Evolutionary conservation across 2,113 vertebrate genomes (phyloP), one percentile per base, ranked within the genome.

Genomic region (Mirounga angustirostris): DNA sequence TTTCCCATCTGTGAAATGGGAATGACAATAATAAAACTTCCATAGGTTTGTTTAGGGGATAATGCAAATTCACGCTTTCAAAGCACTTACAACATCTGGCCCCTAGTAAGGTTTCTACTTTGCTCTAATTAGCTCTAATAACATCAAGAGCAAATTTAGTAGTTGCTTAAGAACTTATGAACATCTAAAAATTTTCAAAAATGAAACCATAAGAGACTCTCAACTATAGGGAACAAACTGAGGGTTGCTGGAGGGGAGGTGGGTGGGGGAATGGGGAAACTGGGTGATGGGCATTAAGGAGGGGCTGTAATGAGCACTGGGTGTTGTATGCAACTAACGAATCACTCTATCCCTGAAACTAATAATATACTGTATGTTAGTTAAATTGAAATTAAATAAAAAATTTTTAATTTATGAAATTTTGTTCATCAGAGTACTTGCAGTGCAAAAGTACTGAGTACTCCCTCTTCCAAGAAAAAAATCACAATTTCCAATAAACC

Each of bases 1-100:
- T 71, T 40, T 30, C 24, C 73, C 26, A 28, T 97, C 36, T 67
- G 84, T 61, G 59, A 97, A 89, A 95, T 84, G 28, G 91, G 76
- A 85, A 54, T 36, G 22, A 97, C 94, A 19, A 54, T 59, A 58
- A 43, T 43, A 61, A 58, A 11, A 58, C n/a, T 22, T 46, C 59
- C 91, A 18, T 36, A 61, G 54, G 15, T 11, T 73, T 36, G 10
- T 50, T 59, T n/a, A 33, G 56, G 56, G 30, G 30, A 74, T 63
- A 21, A 19, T 3, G 36, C n/a, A 33, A 52, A 61, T 14, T 19
- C 22, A 50, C 24, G 1, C 14, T 28, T 79, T 73, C 40, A 40
- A 74, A 58, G 16, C 52, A 43, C 86, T 30, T 30, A 54, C 0
- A 30, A n/a, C 1, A 13, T 36, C 4, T 28, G 26, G 19, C 7